Evolutionary conservation across 1,140 invertebrate genomes (phyloP), one percentile per base, ranked within the genome.

Genomic region (Coelopa frigida): DNA sequence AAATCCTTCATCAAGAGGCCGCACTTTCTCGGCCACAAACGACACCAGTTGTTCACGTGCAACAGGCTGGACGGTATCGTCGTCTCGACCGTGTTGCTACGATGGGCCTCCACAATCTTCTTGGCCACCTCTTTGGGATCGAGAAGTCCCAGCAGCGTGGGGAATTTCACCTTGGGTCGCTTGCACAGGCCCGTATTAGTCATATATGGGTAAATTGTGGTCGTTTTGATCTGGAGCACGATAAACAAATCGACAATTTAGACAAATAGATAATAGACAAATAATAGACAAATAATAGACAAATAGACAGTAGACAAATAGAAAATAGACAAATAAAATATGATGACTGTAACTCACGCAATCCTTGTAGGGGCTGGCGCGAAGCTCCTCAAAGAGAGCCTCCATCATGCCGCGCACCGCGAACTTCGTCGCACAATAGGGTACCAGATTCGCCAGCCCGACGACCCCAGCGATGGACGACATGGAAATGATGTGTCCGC

Each of bases 181-280:
- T 89, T 83, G 55, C 86, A 86, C 1, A 93, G 72, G 2, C 88
- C 87, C 1, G 89, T 93, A 57, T 89, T 81, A 4, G 90, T 84
- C 65, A 87, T 85, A 56, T 83, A 88, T 0, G 89, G 89, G 61
- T 79, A 91, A 45, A 92, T 80, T 0, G 78, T 78, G 0, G 89
- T 93, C 31, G 87, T 76, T 55, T 85, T 78, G n/a, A 93, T 81
- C 62, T 86, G 68, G 58, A 69, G n/a, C n/a, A 57, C 14, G 1
- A 22, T 8, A 20, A 12, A 7, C 24, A n/a, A 4, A 2, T 31
- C 8, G 12, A 42, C 5, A 3, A 18, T 14, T 8, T 37, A 15
- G 8, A 37, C 15, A 10, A 11, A n/a, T n/a, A n/a, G n/a, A n/a
- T n/a, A n/a, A n/a, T n/a, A n/a, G n/a, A n/a, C n/a, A n/a, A n/a